A percentile compares a stretch with the other conserved stretches of the same genome.
phyloP scores from a whole-genome alignment of 1,140 invertebrate genomes.

The Sitophilus oryzae region DNA sequence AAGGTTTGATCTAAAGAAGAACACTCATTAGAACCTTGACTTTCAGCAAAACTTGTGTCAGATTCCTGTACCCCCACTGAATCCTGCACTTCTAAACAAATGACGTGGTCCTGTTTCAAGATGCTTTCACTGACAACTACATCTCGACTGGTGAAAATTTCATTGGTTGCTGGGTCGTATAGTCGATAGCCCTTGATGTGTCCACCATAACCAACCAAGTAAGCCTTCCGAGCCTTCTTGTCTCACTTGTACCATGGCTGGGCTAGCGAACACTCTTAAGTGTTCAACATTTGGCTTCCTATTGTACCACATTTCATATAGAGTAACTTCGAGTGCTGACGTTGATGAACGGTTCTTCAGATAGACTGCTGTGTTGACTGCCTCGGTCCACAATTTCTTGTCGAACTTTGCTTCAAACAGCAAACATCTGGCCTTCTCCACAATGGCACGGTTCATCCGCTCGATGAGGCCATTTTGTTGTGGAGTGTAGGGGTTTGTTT shows the following conservation, averaged over 20 bases:
- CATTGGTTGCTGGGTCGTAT: slow-evolving; percentile 29
- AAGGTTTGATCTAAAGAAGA: too few species aligned
- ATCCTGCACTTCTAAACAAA: not conserved
- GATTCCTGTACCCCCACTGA: not conserved
- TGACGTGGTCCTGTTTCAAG: not conserved
- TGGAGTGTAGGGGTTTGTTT: slow-evolving; percentile 38
- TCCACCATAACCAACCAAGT: slow-evolving; percentile 27
- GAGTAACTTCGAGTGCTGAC: slow-evolving; percentile 18
- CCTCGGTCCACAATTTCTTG: slow-evolving; percentile 43
- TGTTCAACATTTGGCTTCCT: slow-evolving; percentile 32
- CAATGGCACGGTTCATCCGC: slow-evolving; percentile 42
- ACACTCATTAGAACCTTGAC: too few species aligned
- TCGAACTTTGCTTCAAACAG: slow-evolving; percentile 38
- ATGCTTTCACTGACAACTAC: slow-evolving; percentile 32
- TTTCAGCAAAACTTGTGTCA: too few species aligned
- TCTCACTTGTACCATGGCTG: slow-evolving; percentile 38
- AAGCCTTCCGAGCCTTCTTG: slow-evolving; percentile 27
- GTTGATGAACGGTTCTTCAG: slow-evolving; percentile 40
- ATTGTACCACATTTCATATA: slow-evolving; percentile 31
- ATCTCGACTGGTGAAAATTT: slow-evolving; percentile 32
- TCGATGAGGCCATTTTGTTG: slow-evolving; percentile 46
- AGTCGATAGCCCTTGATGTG: slow-evolving; percentile 24
- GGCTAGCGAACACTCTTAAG: slow-evolving; percentile 36
- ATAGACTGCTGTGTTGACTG: slow-evolving; percentile 44
- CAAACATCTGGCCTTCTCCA: slow-evolving; percentile 41